Evolutionary conservation across 1,140 invertebrate genomes (phyloP), one percentile per base, ranked within the genome.

Genomic region (Drosophila mauritiana): DNA sequence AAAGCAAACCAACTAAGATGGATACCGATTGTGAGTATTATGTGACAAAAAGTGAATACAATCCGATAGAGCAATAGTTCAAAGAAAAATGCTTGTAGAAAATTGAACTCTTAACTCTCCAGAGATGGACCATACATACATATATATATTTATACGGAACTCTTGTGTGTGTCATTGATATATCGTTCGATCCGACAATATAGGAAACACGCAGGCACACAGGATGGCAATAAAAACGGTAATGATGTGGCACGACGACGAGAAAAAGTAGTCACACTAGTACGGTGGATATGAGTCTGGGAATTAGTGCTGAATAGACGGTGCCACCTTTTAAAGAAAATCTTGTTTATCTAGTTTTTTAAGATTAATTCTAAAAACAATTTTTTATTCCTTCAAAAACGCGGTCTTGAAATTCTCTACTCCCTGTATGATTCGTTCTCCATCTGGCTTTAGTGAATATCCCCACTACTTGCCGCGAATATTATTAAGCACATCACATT

Each of bases 161-260:
- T 51, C 15, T 54, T 58, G 52, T 59, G 48, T 65, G 46, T 68
- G 72, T 64, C 72, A 84, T 62, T 85, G 80, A 85, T 85, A 85
- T 77, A 84, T 84, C 17, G 75, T 58, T 43, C 12, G 53, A 59
- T 57, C 62, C 43, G 55, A 46, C 77, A 81, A 84, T 85, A 85
- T 81, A 85, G 81, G 80, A 84, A 85, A 72, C 72, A 84, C 51
- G 46, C 80, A 80, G 80, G 68, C 76, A 77, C 39, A 68, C 73
- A 84, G 65, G 54, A 77, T 46, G 67, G 67, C 80, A 85, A 84
- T 84, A 84, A 85, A 85, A 77, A 62, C 76, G 77, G 72, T 80
- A 77, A 84, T 84, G 81, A 85, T 61, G 67, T 40, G 31, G 79
- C 34, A 49, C 54, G 54, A 36, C 22, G 42, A 31, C 59, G 42